Percentiles rank a stretch among this genome's conserved stretches.
These are phyloP conservation scores for Campopleginae sp. DNA, from an alignment of 2,888 invertebrate genomes.

Conservation along the genomic window DNA sequence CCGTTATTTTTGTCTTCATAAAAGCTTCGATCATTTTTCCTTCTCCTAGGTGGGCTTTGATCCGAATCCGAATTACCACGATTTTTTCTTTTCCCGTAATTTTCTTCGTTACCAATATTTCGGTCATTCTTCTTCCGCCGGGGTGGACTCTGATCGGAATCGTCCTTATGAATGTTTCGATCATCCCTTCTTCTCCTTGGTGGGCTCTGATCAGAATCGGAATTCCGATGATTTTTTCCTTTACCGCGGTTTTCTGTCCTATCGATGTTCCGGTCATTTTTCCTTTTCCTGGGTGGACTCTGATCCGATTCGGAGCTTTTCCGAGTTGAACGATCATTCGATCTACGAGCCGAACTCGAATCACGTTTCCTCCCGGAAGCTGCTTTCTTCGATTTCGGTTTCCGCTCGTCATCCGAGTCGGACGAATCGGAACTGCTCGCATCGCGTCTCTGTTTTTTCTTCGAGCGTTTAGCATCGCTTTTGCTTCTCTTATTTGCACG, in stretches of 20 bases:
- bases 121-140: constrained; percentile 48
- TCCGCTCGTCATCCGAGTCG: constrained; percentile 75
- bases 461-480: not conserved
- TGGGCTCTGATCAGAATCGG: constrained; percentile 66
- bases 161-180: constrained; percentile 19
- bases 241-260: not conserved
- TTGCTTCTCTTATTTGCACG: not conserved
- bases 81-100: not conserved
- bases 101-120: constrained; percentile 19
- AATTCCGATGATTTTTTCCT: not conserved
- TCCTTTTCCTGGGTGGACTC: constrained; percentile 77
- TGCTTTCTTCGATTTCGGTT: constrained; percentile 42
- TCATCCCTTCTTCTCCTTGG: constrained; percentile 56
- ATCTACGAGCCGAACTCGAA: constrained; percentile 3
- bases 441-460: constrained; percentile 26
- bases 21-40: constrained; percentile 52
- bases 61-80: constrained; percentile 63
- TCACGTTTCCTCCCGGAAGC: not conserved
- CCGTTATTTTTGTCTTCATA: not conserved
- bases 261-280: not conserved
- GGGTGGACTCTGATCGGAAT: too few relatives aligned
- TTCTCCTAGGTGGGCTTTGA: constrained; percentile 70
- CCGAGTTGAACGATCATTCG: not conserved
- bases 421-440: constrained; percentile 66
- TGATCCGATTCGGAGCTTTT: constrained; percentile 72